Evolutionary conservation across 92 coral and sea anemone genomes (phyloP), one percentile per base, ranked within the genome.

Genomic region (Actinostola sp.): DNA sequence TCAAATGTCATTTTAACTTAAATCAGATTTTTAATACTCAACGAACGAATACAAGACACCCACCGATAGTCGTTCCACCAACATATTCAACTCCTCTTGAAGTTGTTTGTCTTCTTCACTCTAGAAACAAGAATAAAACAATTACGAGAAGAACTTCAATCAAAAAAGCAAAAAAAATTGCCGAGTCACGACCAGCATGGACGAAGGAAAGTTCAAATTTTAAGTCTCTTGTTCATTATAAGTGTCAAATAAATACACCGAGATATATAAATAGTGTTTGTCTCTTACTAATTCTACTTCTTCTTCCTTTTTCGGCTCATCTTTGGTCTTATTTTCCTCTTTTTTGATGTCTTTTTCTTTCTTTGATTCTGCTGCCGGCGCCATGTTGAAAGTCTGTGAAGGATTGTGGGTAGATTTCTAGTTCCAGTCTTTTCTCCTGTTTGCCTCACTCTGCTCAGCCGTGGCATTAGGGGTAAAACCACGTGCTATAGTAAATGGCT

Each of bases 31-130:
- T n/a, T n/a, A n/a, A n/a, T n/a, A 2, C 23, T 11, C 42, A 36
- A 36, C 42, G 11, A 36, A 48, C 54, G 10, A 54, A 2, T 3
- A 35, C 12, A 62, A 13, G 51, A 46, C 23, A 63, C 93, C 17
- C 56, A 94, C 98, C 81, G 92, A 77, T 44, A 94, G 86, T 54
- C 98, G 86, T 69, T 94, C 98, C 0, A 94, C 98, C 58, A 94
- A 71, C 98, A 94, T 94, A 54, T 86, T 90, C 36, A 94, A 71
- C 73, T 94, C 98, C 57, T 94, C 98, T 78, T 91, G 95, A 67
- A 94, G 84, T 60, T 88, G 98, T 48, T 85, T 86, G 55, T 94
- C 98, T 61, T 94, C 98, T 71, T 94, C 98, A 65, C 88, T 82
- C 98, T 94, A 71, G 28, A 41, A 70, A 49, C n/a, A 41, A 59